Evolutionary conservation across 30 jellyfish, hydroid and myxozoan species (phyloP), one percentile per base, ranked within the genome.

Genomic region (Sanderia malayensis): DNA sequence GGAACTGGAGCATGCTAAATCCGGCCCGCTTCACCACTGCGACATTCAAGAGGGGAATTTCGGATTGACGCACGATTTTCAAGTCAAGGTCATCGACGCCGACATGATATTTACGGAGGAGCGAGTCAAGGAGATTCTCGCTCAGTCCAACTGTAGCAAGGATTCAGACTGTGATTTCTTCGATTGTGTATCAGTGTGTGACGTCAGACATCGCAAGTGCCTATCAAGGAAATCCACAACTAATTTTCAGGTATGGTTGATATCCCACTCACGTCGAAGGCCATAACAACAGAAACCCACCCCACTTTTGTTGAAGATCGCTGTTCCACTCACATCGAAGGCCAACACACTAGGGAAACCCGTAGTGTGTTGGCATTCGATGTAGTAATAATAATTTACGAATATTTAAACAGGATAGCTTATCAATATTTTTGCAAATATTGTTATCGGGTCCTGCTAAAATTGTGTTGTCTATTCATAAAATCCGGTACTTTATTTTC

Each of bases 21-120:
- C 78, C 6, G 99, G 99, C 0, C 93, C 94, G 22, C 77, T 93
- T 24, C 82, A 74, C 32, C 96, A 85, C 31, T 93, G 99, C 62
- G 99, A 93, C 61, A 71, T 93, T 0, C 99, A 93, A 64, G 99
- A 82, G 47, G 91, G 90, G 41, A 93, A 93, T 58, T 93, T 93
- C 74, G 99, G 99, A 17, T 76, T 93, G 29, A 67, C 95, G 3
- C 78, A 74, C 53, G 85, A 70, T 28, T 64, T 71, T 20, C 37
- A 75, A 57, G 93, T 93, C 13, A 76, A 84, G 37, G 92, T 95
- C 18, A 93, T 93, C 34, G 99, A 93, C 70, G 96, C 80, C 19
- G 99, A 93, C 64, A 21, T 93, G 67, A 65, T 93, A 17, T 77
- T 76, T 30, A 70, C 96, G 22, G 58, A 73, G 19, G 88, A 85